These are phyloP conservation scores for Opisthograptis luteolata DNA, from an alignment of 2,888 invertebrate genomes.

Conservation along the genomic window DNA sequence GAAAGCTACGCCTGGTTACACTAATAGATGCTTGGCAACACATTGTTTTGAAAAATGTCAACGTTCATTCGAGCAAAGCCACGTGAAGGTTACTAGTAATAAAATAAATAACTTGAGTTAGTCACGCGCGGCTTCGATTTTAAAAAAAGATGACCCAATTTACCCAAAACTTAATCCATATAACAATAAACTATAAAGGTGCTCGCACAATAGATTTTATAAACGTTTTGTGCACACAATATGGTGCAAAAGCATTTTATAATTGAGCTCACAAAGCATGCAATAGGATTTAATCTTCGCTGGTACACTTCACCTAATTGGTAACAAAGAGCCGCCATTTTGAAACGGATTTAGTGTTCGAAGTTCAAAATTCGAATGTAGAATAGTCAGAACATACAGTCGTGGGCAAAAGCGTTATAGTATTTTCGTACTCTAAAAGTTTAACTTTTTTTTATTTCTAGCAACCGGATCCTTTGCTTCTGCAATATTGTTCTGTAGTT, in stretches of 20 bases:
- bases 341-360: slow-evolving; percentile 52
- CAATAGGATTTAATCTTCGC: slow-evolving; percentile 62
- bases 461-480: no score
- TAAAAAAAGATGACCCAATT: slow-evolving; percentile 34
- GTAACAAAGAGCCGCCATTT: slow-evolving; percentile 63
- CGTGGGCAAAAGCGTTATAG: slow-evolving; percentile 21
- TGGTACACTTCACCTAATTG: slow-evolving; percentile 66
- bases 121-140: neutral
- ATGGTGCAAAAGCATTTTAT: slow-evolving; percentile 49
- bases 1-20: no score
- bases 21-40: no score
- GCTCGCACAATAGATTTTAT: slow-evolving; percentile 40
- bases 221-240: slow-evolving; percentile 50
- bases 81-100: neutral
- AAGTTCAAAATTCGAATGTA: slow-evolving; percentile 53
- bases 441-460: no score
- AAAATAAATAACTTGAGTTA: neutral
- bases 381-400: slow-evolving; percentile 34
- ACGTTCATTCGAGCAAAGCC: no score
- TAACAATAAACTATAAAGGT: slow-evolving; percentile 33
- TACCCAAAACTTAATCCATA: slow-evolving; percentile 22
- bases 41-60: no score
- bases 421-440: no score
- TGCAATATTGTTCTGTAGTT: no score
- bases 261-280: slow-evolving; percentile 51